phyloP scores from a whole-genome alignment of 2,113 vertebrate genomes.

The Alces alces region DNA sequence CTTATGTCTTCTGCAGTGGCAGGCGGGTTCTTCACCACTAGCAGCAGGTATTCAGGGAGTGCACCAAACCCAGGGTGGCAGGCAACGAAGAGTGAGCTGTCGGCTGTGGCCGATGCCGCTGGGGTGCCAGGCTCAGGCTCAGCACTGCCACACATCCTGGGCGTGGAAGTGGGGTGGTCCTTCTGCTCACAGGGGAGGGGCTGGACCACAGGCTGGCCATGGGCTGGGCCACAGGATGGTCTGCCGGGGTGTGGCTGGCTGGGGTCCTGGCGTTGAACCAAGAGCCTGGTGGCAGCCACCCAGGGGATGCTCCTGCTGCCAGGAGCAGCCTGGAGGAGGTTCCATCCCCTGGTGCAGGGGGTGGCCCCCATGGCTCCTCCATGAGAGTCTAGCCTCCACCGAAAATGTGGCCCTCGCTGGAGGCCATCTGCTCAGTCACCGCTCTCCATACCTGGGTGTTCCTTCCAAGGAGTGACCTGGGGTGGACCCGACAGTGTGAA shows the following conservation, averaged over 20 bases:
- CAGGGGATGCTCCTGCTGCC: fast-evolving
- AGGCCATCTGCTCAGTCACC: not conserved
- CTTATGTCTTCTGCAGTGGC: not conserved
- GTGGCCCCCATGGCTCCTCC: fast-evolving
- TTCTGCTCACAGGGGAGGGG: fast-evolving
- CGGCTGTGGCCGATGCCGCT: fast-evolving
- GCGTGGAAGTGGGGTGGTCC: fast-evolving
- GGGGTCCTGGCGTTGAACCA: not conserved
- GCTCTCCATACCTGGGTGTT: fast-evolving
- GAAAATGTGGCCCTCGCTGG: fast-evolving
- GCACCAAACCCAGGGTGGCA: fast-evolving
- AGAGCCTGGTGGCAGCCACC: not conserved
- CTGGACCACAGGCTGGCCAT: not conserved
- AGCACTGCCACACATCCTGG: fast-evolving
- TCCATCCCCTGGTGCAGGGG: not conserved
- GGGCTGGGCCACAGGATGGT: not conserved
- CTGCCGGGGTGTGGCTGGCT: fast-evolving
- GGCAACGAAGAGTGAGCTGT: fast-evolving
- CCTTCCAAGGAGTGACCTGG: not conserved
- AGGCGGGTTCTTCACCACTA: not conserved
- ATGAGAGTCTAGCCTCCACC: fast-evolving
- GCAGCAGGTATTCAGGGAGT: not conserved
- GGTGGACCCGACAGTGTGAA: fast-evolving
- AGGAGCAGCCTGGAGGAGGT: not conserved
- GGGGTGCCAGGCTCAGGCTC: fast-evolving